Percentiles rank a stretch among this genome's conserved stretches.
These are phyloP conservation scores for Stenurella melanura DNA, from an alignment of 2,888 invertebrate genomes.

Conservation along the genomic window DNA sequence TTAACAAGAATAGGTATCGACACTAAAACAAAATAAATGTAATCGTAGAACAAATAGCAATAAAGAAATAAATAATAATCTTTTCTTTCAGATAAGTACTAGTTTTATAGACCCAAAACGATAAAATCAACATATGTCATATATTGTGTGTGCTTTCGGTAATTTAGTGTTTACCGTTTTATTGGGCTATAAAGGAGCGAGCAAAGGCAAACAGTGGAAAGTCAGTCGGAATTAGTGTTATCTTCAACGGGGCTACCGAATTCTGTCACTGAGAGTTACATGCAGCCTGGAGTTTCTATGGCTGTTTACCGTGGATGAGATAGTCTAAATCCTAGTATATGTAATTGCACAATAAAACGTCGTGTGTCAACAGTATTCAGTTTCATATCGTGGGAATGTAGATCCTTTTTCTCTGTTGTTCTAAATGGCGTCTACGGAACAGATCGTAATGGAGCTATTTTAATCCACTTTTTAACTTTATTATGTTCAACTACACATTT, in stretches of 20 bases:
- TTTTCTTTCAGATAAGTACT: slow-evolving; percentile 12
- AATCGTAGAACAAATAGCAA: slow-evolving; percentile 5
- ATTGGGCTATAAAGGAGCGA: slow-evolving; percentile 38
- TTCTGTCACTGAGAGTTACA: slow-evolving; percentile 39
- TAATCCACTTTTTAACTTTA: too few relatives aligned
- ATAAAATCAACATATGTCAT: slow-evolving; percentile 42
- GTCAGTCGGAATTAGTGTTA: slow-evolving; percentile 43
- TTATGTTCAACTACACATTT: too few relatives aligned
- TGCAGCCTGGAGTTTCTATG: slow-evolving; percentile 32
- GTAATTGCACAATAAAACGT: slow-evolving; percentile 39
- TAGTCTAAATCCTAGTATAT: slow-evolving; percentile 37
- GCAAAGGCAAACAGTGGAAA: slow-evolving; percentile 40
- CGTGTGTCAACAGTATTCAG: slow-evolving; percentile 30
- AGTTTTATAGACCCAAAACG: slow-evolving; percentile 28
- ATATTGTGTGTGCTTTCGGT: slow-evolving; percentile 37
- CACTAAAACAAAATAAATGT: slow-evolving; percentile 18
- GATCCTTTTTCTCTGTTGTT: neutral
- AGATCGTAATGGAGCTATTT: neutral
- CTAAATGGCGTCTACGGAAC: neutral
- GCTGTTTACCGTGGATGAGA: slow-evolving; percentile 38
- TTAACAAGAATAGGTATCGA: neutral
- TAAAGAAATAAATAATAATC: slow-evolving; percentile 12
- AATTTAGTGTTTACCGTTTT: slow-evolving; percentile 44
- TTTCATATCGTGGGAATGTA: slow-evolving; percentile 37
- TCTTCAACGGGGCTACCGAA: slow-evolving; percentile 40